phyloP scores from a whole-genome alignment of 2,113 vertebrate genomes.

The Charina bottae region DNA sequence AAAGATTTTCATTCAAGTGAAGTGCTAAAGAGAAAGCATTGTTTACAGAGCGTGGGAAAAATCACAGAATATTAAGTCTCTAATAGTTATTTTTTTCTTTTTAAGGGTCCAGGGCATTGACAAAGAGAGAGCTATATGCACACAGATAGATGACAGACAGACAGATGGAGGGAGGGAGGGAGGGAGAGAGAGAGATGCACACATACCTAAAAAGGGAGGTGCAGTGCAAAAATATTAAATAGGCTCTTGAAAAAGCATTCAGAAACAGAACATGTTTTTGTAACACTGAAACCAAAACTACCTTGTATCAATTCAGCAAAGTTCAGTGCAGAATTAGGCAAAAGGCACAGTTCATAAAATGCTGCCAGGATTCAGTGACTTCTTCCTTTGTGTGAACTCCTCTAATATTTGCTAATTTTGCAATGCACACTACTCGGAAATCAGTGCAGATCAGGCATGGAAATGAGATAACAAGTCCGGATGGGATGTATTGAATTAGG shows the following conservation, averaged over 20 bases:
- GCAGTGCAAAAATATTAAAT: not conserved
- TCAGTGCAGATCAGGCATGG: not conserved
- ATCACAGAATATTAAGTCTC: not conserved
- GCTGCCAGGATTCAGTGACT: not conserved
- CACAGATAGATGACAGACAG: not conserved
- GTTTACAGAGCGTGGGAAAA: not conserved
- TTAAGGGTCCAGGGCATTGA: not conserved
- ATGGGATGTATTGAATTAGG: not conserved
- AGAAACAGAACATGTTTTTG: not conserved
- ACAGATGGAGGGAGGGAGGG: not conserved
- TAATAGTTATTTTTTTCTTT: not conserved
- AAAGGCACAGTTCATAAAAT: not conserved
- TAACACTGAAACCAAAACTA: not conserved
- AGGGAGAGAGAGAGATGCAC: not conserved
- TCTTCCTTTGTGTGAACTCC: not conserved
- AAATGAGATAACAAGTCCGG: not conserved
- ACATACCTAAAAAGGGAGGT: not conserved
- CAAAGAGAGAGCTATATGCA: not conserved
- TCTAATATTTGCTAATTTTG: not conserved
- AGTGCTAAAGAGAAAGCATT: not conserved
- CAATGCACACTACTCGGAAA: not conserved
- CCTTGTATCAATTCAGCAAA: not conserved
- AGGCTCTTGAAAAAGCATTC: not conserved
- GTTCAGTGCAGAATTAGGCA: not conserved
- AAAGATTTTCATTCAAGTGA: not conserved